Evolutionary conservation across 2,113 vertebrate species (phyloP), one percentile per base, ranked within the genome.

Genomic region (Salvelinus alpinus): DNA sequence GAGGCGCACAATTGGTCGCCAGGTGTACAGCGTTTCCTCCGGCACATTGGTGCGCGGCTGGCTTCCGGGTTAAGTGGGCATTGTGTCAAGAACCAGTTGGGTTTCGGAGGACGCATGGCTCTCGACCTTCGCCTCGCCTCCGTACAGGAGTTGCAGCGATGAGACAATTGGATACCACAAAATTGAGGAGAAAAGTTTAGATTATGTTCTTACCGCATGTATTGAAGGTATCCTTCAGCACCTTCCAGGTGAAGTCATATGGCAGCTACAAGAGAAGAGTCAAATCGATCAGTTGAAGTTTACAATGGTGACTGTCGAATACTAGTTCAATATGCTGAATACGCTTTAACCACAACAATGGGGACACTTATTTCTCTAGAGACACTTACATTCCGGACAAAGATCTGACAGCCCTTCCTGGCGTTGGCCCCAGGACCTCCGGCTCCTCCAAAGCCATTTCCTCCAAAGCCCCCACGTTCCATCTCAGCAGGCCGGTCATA

Each of bases 211-310:
- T 91, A 99, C 97, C 97, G 60, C 96, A 99, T 68, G 97, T 93
- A 34, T 96, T 98, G 89, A 99, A 99, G 82, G 97, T 97, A 86
- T 99, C 98, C 90, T 99, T 99, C 83, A 99, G 92, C 95, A 97
- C 98, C 91, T 99, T 98, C 97, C 97, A 99, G 76, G 95, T 97
- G 84, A 98, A 98, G 85, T 99, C 98, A 93, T 98, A 99, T 64
- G 97, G 96, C 75, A 99, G 94, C 97, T 99, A 90, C 75, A 85
- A 84, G 85, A 82, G 80, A 78, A 51, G 4, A 24, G 5, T 4
- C 20, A 68, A 29, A 44, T 7, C 16, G 20, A 54, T 59, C 31
- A 34, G 64, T 34, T 70, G 20, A n/a, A 29, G 20, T 38, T 70
- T 24, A 4, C 64, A 11, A 72, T n/a, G 44, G 20, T 14, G 29